These are phyloP conservation scores for Sorex maritimensis DNA, from an alignment of 2,797 vertebrate genomes.

Conservation along the genomic window DNA sequence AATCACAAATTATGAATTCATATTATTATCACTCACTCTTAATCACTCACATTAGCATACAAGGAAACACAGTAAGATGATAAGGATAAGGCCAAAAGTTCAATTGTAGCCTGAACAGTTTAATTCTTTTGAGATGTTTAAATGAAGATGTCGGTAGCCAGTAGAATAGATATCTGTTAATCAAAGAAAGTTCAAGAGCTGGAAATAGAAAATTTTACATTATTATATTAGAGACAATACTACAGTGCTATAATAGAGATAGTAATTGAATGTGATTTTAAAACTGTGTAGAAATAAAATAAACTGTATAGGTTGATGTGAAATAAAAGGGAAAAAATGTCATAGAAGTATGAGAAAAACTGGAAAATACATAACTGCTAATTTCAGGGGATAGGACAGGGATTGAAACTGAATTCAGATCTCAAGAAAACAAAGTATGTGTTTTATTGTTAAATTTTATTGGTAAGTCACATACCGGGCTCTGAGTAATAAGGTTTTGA, in stretches of 20 bases:
- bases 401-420: too few relatives aligned
- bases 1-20: not conserved
- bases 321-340: not conserved
- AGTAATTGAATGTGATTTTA: not conserved
- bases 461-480: too few relatives aligned
- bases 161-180: not conserved
- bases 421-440: too few relatives aligned
- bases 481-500: too few relatives aligned
- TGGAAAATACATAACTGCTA: not conserved
- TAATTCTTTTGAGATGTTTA: not conserved
- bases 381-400: not conserved
- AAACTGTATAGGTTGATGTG: not conserved
- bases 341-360: not conserved
- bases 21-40: constrained; percentile 1
- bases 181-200: not conserved
- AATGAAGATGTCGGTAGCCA: not conserved
- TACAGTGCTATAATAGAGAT: not conserved
- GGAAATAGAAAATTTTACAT: not conserved
- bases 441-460: too few relatives aligned
- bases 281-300: not conserved
- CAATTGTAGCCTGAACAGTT: not conserved
- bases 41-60: not conserved
- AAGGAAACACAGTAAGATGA: not conserved
- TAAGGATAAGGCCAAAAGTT: not conserved
- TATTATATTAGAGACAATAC: not conserved